Percentiles rank a stretch among this genome's conserved stretches.
Evolutionary conservation across 2,888 invertebrate species (phyloP).

Genomic region (Lepidochrysops patricia): DNA sequence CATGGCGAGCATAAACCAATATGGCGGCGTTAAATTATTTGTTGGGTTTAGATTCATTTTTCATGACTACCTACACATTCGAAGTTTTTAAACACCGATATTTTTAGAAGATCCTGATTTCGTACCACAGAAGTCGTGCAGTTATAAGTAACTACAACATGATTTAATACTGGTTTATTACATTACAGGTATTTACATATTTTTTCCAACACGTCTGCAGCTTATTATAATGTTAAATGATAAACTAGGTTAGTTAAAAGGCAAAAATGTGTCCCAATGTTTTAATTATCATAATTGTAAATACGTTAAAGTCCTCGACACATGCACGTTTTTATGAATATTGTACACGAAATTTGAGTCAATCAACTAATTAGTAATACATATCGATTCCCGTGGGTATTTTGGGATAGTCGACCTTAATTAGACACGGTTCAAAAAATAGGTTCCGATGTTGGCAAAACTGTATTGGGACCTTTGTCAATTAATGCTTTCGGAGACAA

Average conservation of each 20-base stretch:
- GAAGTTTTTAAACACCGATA: no score
- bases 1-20: conserved; percentile 10
- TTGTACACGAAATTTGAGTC: background rate
- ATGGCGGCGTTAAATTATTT: conserved; percentile 2
- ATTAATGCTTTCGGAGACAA: background rate
- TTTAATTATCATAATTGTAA: background rate
- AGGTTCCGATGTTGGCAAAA: background rate
- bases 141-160: no score
- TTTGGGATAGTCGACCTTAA: background rate
- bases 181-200: background rate
- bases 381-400: background rate
- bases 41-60: background rate
- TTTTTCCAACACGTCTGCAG: background rate
- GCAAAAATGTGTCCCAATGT: background rate
- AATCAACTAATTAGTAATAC: conserved; percentile 3
- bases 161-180: background rate
- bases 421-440: background rate
- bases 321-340: background rate
- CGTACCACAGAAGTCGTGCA: no score
- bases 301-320: background rate
- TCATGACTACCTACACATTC: no score
- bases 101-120: no score
- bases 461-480: background rate
- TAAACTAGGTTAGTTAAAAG: background rate
- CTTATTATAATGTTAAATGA: background rate